Evolutionary conservation across 2,797 vertebrate species (phyloP).

Genomic region (Lacerta agilis): DNA sequence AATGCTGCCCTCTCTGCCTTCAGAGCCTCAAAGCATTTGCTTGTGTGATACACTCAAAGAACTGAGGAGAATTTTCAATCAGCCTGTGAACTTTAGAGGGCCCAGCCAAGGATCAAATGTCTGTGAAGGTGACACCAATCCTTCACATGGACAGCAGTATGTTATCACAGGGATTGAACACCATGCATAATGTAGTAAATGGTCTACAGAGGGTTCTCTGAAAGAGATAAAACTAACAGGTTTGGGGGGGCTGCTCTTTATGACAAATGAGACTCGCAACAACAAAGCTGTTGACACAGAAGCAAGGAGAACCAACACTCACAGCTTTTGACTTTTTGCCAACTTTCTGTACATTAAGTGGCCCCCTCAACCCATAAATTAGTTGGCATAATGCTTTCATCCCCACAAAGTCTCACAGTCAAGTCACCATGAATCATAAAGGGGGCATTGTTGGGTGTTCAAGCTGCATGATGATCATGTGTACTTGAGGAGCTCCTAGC

Average conservation of each 20-base stretch:
- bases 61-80: constrained; percentile 3
- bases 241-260: not conserved
- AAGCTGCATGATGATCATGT: too few relatives aligned
- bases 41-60: not conserved
- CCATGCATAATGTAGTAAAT: constrained; percentile 6
- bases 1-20: not conserved
- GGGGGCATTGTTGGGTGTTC: not conserved
- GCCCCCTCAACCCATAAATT: not conserved
- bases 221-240: not conserved
- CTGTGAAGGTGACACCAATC: constrained; percentile 12
- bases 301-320: not conserved
- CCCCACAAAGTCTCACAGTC: not conserved
- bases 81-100: not conserved
- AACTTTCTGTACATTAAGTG: constrained; percentile 1
- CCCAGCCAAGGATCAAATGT: not conserved
- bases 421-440: not conserved
- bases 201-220: not conserved
- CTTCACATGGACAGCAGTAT: not conserved
- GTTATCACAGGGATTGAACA: constrained; percentile 6
- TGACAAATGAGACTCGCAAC: not conserved
- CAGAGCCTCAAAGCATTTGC: not conserved
- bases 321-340: not conserved
- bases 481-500: not conserved
- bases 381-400: not conserved
- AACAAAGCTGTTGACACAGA: not conserved